Conservation (phyloP, 1,140 invertebrate genomes). For the Rhyzopertha dominica region DNA sequence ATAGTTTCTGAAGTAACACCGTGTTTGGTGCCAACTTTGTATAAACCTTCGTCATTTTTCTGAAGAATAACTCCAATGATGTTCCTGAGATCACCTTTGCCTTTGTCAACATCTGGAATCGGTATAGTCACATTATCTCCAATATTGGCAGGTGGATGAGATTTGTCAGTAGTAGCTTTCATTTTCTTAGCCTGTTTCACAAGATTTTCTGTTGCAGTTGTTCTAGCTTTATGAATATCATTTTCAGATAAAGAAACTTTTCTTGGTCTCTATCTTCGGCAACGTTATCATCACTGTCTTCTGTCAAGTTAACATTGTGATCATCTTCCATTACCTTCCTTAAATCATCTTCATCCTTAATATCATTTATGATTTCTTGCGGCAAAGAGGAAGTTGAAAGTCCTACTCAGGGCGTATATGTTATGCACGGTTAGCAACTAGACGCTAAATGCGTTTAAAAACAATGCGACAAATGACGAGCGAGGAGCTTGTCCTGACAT, state of each 20-base stretch:
- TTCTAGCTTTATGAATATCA: neutral
- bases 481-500: too few species aligned
- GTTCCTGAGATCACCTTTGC: too few species aligned
- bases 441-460: too few species aligned
- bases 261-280: constrained; percentile 3
- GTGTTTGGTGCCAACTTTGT: too few species aligned
- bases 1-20: too few species aligned
- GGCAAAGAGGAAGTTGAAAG: constrained; percentile 15
- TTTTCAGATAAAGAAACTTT: too few species aligned
- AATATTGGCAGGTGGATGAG: constrained; percentile 16
- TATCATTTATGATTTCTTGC: constrained; percentile 12
- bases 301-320: constrained; percentile 5
- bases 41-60: too few species aligned
- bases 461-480: too few species aligned
- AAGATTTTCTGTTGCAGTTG: constrained; percentile 14
- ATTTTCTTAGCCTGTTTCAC: constrained; percentile 20
- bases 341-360: constrained; percentile 18
- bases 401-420: constrained; percentile 17
- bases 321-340: constrained; percentile 10
- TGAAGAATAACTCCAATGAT: too few species aligned
- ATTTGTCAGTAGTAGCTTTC: constrained; percentile 14
- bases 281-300: constrained; percentile 14
- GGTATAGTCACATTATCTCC: constrained; percentile 20
- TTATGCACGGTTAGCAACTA: too few species aligned
- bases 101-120: constrained; percentile 23